Base-by-base conservation (phyloP, 2,888 invertebrate species). In the Melieria crassipennis region DNA sequence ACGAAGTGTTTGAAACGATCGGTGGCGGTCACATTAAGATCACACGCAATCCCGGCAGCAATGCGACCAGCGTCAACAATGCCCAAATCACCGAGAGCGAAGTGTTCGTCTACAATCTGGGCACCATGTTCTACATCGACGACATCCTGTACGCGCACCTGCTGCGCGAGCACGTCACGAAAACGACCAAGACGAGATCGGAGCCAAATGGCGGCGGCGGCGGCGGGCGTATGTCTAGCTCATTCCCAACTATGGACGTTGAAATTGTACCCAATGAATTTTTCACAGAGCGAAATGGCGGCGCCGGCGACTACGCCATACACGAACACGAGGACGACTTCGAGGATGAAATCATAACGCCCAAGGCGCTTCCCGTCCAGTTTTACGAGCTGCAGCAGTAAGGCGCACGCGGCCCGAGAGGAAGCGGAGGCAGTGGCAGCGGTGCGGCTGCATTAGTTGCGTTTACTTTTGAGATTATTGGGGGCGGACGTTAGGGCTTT, bases 101-200 rank as follows among this genome's bases (percentile, higher is more conserved):
- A 83, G 88, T 90, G 42, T 91, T 90, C 79, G 90, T 91, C 55
- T 91, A 91, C 82, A 91, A 91, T 81, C 82, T 91, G 77, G 91
- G 91, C 61, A 91, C 90, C 71, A 90, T 91, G 90, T 91, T 89
- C 82, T 90, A 89, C 79, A 88, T 91, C 71, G 89, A 91, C 79
- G 89, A 89, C 77, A 88, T 91, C 70, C 84, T 91, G 7, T 90
- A 89, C 80, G 86, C 87, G 16, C 85, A 87, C 67, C 80, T 87
- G 70, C 77, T 87, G 46, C 82, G 82, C 55, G 85, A 86, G 70
- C 83, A 82, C 65, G 81, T 83, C 11, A 80, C 80, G 70, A 83
- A 81, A 45, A 78, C 82, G 13, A 79, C 78, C 7, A 81, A 79
- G 73, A 81, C 81, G 77, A 81, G 79, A 79, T 79, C 80, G 60